Conservation (phyloP, 2,113 vertebrate species). For the Dasypus novemcinctus region DNA sequence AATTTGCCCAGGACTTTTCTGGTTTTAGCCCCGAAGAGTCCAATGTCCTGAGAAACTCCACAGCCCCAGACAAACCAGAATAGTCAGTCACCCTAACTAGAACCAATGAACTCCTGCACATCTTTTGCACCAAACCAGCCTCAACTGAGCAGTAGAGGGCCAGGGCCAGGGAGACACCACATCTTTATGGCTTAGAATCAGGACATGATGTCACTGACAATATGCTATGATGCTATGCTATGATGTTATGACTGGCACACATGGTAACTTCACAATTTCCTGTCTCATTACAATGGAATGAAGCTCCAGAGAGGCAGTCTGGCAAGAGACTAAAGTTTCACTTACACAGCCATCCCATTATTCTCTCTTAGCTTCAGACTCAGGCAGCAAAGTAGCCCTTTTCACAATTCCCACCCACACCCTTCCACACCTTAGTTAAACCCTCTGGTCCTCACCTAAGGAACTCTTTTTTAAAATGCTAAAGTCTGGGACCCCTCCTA, state of each 20-base stretch:
- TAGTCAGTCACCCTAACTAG: not conserved
- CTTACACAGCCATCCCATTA: not conserved
- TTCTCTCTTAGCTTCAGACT: not conserved
- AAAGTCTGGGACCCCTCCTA: not conserved
- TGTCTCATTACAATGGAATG: not conserved
- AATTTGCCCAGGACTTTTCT: not conserved
- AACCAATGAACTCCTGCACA: not conserved
- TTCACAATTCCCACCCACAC: not conserved
- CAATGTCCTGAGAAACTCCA: not conserved
- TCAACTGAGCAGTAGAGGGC: not conserved
- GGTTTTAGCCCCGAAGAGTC: not conserved
- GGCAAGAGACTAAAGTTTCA: not conserved
- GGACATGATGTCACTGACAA: not conserved
- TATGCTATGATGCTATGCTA: not conserved
- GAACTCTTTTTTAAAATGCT: not conserved
- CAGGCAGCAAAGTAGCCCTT: not conserved
- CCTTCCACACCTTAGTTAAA: not conserved
- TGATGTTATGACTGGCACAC: not conserved
- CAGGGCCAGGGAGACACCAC: not conserved
- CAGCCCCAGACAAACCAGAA: not conserved
- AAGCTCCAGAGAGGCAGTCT: not conserved
- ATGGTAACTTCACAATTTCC: not conserved
- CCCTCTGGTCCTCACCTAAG: not conserved
- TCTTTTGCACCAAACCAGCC: not conserved
- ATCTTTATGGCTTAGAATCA: not conserved